phyloP scores from a whole-genome alignment of 2,888 invertebrate species.

The Dichetophora obliterata region DNA sequence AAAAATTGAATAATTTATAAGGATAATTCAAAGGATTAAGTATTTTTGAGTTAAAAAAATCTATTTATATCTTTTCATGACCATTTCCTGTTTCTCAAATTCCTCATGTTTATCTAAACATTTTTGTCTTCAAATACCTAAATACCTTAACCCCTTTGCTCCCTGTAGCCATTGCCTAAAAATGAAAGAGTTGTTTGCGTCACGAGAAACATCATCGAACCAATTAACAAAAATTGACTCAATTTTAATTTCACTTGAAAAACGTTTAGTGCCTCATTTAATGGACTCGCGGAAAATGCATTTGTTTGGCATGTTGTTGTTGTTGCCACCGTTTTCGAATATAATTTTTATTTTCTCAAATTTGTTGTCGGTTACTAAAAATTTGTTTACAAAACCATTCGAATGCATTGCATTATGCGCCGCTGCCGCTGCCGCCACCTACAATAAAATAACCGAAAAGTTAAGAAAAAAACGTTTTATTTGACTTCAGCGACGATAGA shows the following conservation, averaged over 20 bases:
- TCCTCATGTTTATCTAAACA: no score
- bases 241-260: conserved; percentile 43
- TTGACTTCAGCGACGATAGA: conserved; percentile 44
- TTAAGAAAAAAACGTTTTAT: conserved; percentile 28
- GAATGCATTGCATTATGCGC: conserved; percentile 12
- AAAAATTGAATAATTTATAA: no score
- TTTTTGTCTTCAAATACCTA: no score
- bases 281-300: conserved; percentile 37
- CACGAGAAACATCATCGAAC: conserved; percentile 28
- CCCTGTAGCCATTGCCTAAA: no score
- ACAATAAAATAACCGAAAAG: conserved; percentile 26
- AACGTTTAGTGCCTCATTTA: conserved; percentile 43
- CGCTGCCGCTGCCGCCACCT: conserved; percentile 29
- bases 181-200: no score
- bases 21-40: neutral
- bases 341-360: conserved; percentile 19
- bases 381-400: conserved; percentile 36
- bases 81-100: no score
- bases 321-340: neutral
- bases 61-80: no score
- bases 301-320: neutral
- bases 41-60: neutral
- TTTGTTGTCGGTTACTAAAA: conserved; percentile 31
- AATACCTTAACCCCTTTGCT: no score
- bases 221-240: conserved; percentile 43